Evolutionary conservation across 2,113 vertebrate genomes (phyloP).

Genomic region (Thryonomys swinderianus): DNA sequence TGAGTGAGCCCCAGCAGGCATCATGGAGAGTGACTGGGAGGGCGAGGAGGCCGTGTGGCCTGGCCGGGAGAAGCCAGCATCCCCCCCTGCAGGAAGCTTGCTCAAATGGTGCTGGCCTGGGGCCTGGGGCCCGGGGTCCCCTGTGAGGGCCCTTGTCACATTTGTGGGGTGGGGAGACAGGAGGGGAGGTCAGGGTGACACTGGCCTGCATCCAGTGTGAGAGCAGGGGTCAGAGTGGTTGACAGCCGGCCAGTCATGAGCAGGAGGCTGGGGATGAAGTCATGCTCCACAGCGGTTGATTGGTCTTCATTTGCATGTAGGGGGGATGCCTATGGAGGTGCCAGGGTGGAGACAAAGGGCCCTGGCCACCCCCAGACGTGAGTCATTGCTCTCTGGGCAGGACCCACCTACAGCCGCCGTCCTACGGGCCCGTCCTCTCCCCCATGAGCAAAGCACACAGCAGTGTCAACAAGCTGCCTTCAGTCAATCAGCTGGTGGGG

Average conservation of each 20-base stretch:
- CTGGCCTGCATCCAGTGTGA: neutral
- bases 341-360: fast-evolving
- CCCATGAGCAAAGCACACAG: constrained; percentile 93
- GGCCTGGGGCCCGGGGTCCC: neutral
- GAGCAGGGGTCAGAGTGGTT: neutral
- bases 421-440: constrained; percentile 91
- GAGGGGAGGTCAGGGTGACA: fast-evolving
- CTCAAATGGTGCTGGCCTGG: neutral
- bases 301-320: neutral
- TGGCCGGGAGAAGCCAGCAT: too few species aligned
- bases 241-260: fast-evolving
- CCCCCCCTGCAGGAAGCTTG: neutral
- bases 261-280: neutral
- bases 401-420: constrained; percentile 89
- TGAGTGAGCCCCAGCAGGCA: constrained; percentile 84
- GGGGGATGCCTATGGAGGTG: neutral
- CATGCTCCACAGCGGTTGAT: fast-evolving
- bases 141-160: neutral
- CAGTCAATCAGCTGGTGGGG: constrained; percentile 95
- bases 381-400: constrained; percentile 80
- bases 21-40: neutral
- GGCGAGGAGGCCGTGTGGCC: neutral
- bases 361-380: fast-evolving
- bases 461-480: constrained; percentile 91
- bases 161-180: neutral